These are phyloP conservation scores for Morpho deidamia DNA, from an alignment of 2,888 invertebrate species.

Conservation along the genomic window DNA sequence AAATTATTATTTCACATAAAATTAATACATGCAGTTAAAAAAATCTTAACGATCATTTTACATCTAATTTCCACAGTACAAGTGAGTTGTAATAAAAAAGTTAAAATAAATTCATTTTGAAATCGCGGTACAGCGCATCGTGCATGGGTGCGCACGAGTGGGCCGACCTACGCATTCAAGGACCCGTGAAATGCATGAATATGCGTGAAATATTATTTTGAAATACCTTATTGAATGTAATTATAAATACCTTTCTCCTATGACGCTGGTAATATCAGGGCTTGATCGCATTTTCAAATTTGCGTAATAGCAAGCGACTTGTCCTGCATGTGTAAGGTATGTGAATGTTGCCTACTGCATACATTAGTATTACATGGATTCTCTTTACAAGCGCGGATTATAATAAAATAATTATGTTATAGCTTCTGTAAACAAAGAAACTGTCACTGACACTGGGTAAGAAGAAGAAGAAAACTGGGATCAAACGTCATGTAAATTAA, in stretches of 20 bases:
- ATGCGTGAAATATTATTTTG: slow-evolving; percentile 33
- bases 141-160: slow-evolving; percentile 49
- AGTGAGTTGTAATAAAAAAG: slow-evolving; percentile 3
- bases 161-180: slow-evolving; percentile 51
- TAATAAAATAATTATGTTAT: too few relatives aligned
- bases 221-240: slow-evolving; percentile 16
- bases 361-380: too few relatives aligned
- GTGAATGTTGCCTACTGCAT: too few relatives aligned
- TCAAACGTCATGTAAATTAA: too few relatives aligned
- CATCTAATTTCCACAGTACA: slow-evolving; percentile 5
- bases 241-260: slow-evolving; percentile 20
- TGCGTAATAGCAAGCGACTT: too few relatives aligned
- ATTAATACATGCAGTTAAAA: not conserved
- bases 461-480: too few relatives aligned
- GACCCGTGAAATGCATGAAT: slow-evolving; percentile 59
- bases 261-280: not conserved
- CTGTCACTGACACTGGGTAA: too few relatives aligned
- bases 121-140: slow-evolving; percentile 56
- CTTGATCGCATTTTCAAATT: too few relatives aligned
- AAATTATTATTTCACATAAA: not conserved
- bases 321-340: too few relatives aligned
- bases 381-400: too few relatives aligned
- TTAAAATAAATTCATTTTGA: slow-evolving; percentile 41
- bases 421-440: too few relatives aligned
- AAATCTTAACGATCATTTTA: slow-evolving; percentile 3